Conservation (phyloP, 1,140 invertebrate genomes). For the Alviniconcha marisindica region DNA sequence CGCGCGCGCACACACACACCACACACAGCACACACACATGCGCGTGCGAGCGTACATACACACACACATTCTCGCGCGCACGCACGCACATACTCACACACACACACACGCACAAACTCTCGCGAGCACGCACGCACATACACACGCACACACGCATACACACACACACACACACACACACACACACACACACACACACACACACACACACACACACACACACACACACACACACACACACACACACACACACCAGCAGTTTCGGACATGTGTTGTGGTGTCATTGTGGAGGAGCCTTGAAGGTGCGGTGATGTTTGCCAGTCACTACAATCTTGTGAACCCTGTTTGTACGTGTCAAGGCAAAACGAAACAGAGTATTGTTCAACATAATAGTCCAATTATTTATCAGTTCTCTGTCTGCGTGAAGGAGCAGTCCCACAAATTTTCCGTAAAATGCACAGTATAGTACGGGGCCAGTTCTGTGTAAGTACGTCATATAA, state of each 20-base stretch:
- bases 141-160: not conserved
- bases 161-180: not conserved
- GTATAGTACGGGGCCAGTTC: too few relatives aligned
- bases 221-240: not conserved
- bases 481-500: too few relatives aligned
- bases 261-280: not conserved
- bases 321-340: not conserved
- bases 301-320: not conserved
- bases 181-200: conserved; percentile 5
- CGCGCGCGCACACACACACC: too few relatives aligned
- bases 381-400: not conserved
- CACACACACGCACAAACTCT: too few relatives aligned
- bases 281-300: not conserved
- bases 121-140: not conserved
- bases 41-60: too few relatives aligned
- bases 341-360: not conserved
- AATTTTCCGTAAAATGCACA: too few relatives aligned
- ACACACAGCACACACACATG: too few relatives aligned
- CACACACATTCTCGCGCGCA: too few relatives aligned
- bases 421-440: too few relatives aligned
- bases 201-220: not conserved
- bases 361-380: not conserved
- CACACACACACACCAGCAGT: not conserved
- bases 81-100: too few relatives aligned
- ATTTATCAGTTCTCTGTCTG: not conserved